Conservation (phyloP, 1,140 invertebrate genomes). For the Trichonephila clavipes region DNA sequence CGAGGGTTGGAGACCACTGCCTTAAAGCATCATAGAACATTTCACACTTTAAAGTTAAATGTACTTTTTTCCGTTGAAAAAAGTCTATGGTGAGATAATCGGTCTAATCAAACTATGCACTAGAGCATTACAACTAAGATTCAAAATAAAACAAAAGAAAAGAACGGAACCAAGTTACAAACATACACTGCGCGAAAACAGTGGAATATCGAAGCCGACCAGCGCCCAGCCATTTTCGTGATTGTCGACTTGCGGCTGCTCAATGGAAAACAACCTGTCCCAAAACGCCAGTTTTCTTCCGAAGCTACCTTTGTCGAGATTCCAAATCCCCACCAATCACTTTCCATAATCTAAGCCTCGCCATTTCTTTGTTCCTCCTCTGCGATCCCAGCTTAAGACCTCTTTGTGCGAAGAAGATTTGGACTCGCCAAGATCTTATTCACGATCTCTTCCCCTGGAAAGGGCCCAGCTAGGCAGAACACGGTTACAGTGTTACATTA, state of each 20-base stretch:
- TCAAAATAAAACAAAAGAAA: not conserved
- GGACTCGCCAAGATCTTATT: not conserved
- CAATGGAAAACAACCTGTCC: not conserved
- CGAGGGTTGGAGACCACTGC: too few relatives aligned
- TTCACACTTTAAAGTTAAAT: too few relatives aligned
- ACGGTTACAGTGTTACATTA: constrained; percentile 30
- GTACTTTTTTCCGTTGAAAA: too few relatives aligned
- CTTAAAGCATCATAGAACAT: too few relatives aligned
- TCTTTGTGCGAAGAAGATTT: not conserved
- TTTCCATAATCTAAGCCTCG: not conserved
- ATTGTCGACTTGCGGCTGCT: not conserved
- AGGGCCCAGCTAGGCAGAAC: not conserved
- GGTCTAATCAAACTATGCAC: not conserved
- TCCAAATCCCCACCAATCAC: not conserved
- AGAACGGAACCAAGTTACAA: not conserved
- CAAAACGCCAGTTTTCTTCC: not conserved
- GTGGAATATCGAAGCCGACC: not conserved
- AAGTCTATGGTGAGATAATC: too few relatives aligned
- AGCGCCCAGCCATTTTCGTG: not conserved
- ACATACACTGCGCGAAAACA: not conserved
- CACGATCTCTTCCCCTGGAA: not conserved
- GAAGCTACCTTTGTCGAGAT: not conserved
- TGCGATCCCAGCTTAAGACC: not conserved
- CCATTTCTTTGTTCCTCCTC: constrained; percentile 8
- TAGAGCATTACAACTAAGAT: not conserved